A percentile compares a stretch with the other conserved stretches of the same genome.
phyloP scores from a whole-genome alignment of 2,888 invertebrate genomes.

The Latrodectus hesperus region DNA sequence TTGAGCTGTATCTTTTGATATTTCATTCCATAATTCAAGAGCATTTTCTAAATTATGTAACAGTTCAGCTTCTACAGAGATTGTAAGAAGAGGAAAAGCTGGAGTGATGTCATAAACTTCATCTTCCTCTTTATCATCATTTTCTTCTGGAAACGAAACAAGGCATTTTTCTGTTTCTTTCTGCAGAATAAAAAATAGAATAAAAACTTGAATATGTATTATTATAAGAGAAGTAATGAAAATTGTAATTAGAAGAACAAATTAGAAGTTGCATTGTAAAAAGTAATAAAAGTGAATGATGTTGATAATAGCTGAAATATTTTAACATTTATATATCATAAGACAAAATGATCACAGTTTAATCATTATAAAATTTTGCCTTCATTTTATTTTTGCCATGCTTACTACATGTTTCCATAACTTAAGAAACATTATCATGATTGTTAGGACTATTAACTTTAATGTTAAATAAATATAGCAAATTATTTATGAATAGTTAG shows the following conservation, averaged over 20 bases:
- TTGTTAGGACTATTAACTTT: too few relatives aligned
- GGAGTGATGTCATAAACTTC: conserved; percentile 56
- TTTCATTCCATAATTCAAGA: conserved; percentile 43
- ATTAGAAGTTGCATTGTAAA: not conserved
- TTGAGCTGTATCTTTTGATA: conserved; percentile 11
- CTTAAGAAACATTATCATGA: too few relatives aligned
- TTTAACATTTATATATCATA: too few relatives aligned
- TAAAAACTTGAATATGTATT: not conserved
- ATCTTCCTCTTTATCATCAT: conserved; percentile 43
- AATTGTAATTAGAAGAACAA: not conserved
- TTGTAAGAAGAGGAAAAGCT: conserved; percentile 41
- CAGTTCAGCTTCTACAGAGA: conserved; percentile 46
- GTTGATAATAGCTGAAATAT: too few relatives aligned
- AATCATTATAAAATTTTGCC: too few relatives aligned
- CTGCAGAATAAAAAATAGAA: not conserved
- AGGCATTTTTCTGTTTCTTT: conserved; percentile 34
- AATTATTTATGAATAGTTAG: too few relatives aligned
- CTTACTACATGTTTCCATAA: too few relatives aligned
- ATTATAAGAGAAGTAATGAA: not conserved
- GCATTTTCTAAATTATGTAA: conserved; percentile 47
- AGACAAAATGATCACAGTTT: too few relatives aligned
- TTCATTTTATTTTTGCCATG: too few relatives aligned
- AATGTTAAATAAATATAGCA: too few relatives aligned
- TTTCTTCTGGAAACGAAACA: conserved; percentile 6
- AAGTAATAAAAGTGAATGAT: not conserved